Evolutionary conservation across 2,113 vertebrate genomes (phyloP), one percentile per base, ranked within the genome.

Genomic region (Edolisoma coerulescens): DNA sequence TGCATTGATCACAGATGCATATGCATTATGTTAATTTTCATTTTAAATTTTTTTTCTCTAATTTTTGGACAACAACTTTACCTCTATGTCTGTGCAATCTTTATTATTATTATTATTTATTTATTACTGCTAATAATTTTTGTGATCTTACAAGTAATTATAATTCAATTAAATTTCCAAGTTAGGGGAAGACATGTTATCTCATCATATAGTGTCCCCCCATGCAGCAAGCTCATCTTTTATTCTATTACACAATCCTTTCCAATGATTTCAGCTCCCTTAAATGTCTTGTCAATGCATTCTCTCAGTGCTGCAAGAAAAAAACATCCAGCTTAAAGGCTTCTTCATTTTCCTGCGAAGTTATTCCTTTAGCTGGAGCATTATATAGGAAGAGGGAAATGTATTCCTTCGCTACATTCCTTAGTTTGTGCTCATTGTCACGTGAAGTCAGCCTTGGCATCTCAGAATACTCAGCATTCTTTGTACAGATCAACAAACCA

Each of bases 401-500:
- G 13, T 79, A 74, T 85, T 91, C 65, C 71, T 86, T 39, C 90
- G 76, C 74, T 92, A 80, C 91, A 88, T 96, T 97, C 90, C 83
- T 96, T 82, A 33, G 47, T 87, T 96, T 94, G 65, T 93, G 35
- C 57, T 96, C 73, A 83, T 89, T 97, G 80, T 91, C 93, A 89
- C 50, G 60, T 93, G 80, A 89, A 96, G 87, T 65, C 83, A 13
- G 60, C 44, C 69, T 96, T 88, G 26, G 37, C 81, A 77, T 87
- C 83, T 93, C 77, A 73, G 90, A 94, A 96, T 93, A 89, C 78
- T 95, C 71, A 45, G 76, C 88, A 93, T 93, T 94, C 91, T 94
- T 97, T 90, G 45, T 78, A 78, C 61, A 94, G 76, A 95, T 93
- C 93, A 97, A 97, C 90, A 95, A 96, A 96, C 79, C 79, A 93